Evolutionary conservation across 2,888 invertebrate species (phyloP).

Genomic region (Napeogenes inachia): DNA sequence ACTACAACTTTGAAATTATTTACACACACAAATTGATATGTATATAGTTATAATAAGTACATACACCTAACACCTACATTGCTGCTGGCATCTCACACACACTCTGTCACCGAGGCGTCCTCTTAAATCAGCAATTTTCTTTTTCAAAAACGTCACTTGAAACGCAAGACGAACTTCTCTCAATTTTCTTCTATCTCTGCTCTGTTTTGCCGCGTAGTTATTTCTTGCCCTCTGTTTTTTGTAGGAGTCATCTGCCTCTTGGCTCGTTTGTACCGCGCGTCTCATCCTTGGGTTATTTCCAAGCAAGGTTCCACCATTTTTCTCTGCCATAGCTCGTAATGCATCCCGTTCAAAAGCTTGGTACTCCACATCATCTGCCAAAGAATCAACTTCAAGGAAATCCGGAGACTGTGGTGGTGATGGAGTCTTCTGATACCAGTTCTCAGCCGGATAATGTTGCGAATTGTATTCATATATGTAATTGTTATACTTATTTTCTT

Average conservation of each 20-base stretch:
- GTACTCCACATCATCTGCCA: slow-evolving; percentile 78
- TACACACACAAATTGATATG: not conserved
- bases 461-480: slow-evolving; percentile 26
- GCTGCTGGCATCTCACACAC: slow-evolving; percentile 29
- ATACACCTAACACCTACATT: slow-evolving; percentile 20
- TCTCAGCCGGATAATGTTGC: slow-evolving; percentile 46
- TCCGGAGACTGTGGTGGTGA: slow-evolving; percentile 69
- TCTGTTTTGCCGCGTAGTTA: slow-evolving; percentile 96
- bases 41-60: slow-evolving; percentile 11
- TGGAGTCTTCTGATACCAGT: slow-evolving; percentile 32
- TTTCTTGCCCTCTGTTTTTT: slow-evolving; percentile 93
- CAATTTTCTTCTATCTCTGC: slow-evolving; percentile 90
- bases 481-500: slow-evolving; percentile 20
- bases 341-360: slow-evolving; percentile 83
- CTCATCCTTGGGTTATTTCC: slow-evolving; percentile 85
- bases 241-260: slow-evolving; percentile 85
- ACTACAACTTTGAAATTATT: not conserved
- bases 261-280: slow-evolving; percentile 64
- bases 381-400: slow-evolving; percentile 50
- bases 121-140: slow-evolving; percentile 47
- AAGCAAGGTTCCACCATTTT: slow-evolving; percentile 76
- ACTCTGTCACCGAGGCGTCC: slow-evolving; percentile 23
- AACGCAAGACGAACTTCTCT: slow-evolving; percentile 96
- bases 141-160: slow-evolving; percentile 85
- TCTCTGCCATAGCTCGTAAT: slow-evolving; percentile 81